These are phyloP conservation scores for Frankliniella fusca DNA, from an alignment of 2,888 invertebrate genomes.

Conservation along the genomic window DNA sequence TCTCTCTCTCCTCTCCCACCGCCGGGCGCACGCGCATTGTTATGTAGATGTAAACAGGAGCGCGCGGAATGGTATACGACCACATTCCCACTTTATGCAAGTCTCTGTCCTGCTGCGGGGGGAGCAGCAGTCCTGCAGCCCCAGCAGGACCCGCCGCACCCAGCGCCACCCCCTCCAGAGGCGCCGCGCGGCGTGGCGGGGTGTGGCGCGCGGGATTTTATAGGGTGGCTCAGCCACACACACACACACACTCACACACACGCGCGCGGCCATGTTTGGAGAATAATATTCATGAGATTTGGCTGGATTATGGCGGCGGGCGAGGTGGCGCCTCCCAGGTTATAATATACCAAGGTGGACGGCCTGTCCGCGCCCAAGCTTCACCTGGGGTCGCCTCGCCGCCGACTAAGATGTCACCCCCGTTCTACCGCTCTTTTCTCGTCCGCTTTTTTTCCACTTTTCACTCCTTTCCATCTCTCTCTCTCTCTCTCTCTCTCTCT, in stretches of 20 bases:
- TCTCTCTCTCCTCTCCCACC: neutral
- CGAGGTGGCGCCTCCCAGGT: conserved; percentile 12
- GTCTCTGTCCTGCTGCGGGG: neutral
- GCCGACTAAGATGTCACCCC: neutral
- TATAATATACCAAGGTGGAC: neutral
- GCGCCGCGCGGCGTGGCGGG: neutral
- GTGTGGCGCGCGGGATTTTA: conserved; percentile 5
- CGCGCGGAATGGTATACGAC: conserved; percentile 21
- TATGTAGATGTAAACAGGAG: conserved; percentile 26
- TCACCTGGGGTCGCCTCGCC: neutral
- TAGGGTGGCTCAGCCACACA: conserved; percentile 11
- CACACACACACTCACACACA: neutral
- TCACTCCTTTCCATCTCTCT: too few relatives aligned
- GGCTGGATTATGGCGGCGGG: conserved; percentile 12
- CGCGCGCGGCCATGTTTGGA: neutral
- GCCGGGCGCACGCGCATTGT: neutral
- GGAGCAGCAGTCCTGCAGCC: neutral
- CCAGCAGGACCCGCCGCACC: neutral
- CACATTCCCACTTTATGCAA: conserved; percentile 26
- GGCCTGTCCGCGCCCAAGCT: too few relatives aligned
- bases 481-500: too few relatives aligned
- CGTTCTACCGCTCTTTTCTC: too few relatives aligned
- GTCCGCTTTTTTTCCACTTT: too few relatives aligned
- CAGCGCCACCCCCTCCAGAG: neutral
- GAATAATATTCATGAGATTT: conserved; percentile 27